phyloP scores from a whole-genome alignment of 2,113 vertebrate genomes.

The rabbit (Oryctolagus cuniculus) region mOryCun1.1 NC_091436.1:156451501-156452000 shows the following conservation, averaged over 20 bases:
- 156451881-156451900: constrained; percentile 26
- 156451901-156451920: not conserved
- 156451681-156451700: not conserved
- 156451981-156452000: not conserved
- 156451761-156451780: constrained; percentile 67
- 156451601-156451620: not conserved
- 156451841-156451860: too few relatives aligned
- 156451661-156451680: constrained; percentile 20
- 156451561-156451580: constrained; percentile 63
- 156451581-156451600: constrained; percentile 30
- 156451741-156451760: constrained; percentile 44
- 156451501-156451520: constrained; percentile 62
- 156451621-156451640: constrained; percentile 37
- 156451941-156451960: not conserved
- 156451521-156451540: constrained; percentile 30
- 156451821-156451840: not conserved
- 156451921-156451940: not conserved
- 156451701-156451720: constrained; percentile 52
- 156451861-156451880: constrained; percentile 14
- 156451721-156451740: constrained; percentile 37
- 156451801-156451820: not conserved
- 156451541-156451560: constrained; percentile 49
- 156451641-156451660: not conserved
- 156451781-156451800: constrained; percentile 4
- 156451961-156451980: constrained; percentile 25